phyloP scores from a whole-genome alignment of 2,797 vertebrate genomes.

The Sylvilagus floridanus region DNA sequence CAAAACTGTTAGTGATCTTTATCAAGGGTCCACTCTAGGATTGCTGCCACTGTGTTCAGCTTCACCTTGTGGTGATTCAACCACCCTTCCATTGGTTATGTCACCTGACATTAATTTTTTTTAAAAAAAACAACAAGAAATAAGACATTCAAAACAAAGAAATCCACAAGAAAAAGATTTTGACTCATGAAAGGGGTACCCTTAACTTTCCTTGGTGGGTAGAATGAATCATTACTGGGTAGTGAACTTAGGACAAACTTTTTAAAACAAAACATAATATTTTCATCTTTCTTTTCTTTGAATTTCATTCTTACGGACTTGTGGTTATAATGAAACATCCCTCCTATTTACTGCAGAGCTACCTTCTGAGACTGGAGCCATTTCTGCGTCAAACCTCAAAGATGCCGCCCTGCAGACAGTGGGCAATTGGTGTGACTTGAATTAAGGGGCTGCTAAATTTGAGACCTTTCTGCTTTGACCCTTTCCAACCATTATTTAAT shows the following conservation, averaged over 20 bases:
- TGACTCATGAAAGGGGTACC: conserved; percentile 85
- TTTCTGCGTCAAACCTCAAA: conserved; percentile 67
- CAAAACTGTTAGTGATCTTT: conserved; percentile 4
- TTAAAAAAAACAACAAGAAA: conserved; percentile 80
- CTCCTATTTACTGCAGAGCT: conserved; percentile 77
- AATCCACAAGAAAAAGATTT: conserved; percentile 84
- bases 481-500: neutral
- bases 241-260: conserved; percentile 75
- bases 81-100: conserved; percentile 53
- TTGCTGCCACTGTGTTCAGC: neutral
- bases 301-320: conserved; percentile 80
- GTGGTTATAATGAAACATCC: conserved; percentile 81
- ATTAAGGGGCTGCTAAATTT: neutral
- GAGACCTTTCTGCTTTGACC: neutral
- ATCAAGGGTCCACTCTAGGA: neutral
- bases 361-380: conserved; percentile 57
- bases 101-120: conserved; percentile 75
- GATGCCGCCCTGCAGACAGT: neutral
- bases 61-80: conserved; percentile 63
- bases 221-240: conserved; percentile 86
- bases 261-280: conserved; percentile 80
- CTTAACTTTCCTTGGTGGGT: conserved; percentile 83
- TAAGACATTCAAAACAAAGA: conserved; percentile 81
- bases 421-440: neutral
- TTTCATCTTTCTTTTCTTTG: conserved; percentile 84